Base-by-base conservation (phyloP, 2,888 invertebrate species). In the Ornithoptera priamus region DNA sequence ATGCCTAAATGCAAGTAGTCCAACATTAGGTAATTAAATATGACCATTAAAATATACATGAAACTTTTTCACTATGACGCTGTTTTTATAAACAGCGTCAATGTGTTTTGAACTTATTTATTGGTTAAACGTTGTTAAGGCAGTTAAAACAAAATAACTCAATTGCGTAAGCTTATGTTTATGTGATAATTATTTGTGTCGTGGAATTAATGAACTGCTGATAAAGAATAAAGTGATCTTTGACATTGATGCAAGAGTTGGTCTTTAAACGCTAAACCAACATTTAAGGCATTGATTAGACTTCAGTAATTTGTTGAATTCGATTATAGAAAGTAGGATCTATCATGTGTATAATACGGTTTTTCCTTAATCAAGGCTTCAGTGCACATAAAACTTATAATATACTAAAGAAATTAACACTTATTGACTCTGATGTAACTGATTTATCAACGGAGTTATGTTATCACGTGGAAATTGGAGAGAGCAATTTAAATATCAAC, bases 381-480 rank as follows among this genome's bases (percentile, higher is more conserved):
- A 94, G 94, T 81, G 85, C 86, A 71, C 93, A 94, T 73, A 95
- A 94, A 85, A 93, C 93, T 62, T 86, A 87, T 70, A 94, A 94
- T 80, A 91, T 94, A 71, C 82, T 95, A 57, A 84, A 85, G 53
- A 94, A 94, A 78, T 83, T 95, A 71, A 93, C 93, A 80, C 69
- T 76, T 42, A 85, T 93, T 68, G 90, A 93, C 79, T 64, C 78
- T 24, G 85, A 91, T 72, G 87, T 96, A n/a, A 82, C 77, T 58
- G 81, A 88, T 53, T 75, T 96, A 22, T 93, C 95, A 69, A 95
- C 95, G 8, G 98, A 98, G 89, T 90, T 95, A 73, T 97, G 97
- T 88, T 97, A 95, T 87, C 96, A 97, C 85, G 93, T 97, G 71
- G 96, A 96, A 84, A 86, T 94, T 36, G 83, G 79, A 24, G 89